These are phyloP conservation scores for Orthosia cruda DNA, from an alignment of 2,888 invertebrate genomes.

Conservation along the genomic window DNA sequence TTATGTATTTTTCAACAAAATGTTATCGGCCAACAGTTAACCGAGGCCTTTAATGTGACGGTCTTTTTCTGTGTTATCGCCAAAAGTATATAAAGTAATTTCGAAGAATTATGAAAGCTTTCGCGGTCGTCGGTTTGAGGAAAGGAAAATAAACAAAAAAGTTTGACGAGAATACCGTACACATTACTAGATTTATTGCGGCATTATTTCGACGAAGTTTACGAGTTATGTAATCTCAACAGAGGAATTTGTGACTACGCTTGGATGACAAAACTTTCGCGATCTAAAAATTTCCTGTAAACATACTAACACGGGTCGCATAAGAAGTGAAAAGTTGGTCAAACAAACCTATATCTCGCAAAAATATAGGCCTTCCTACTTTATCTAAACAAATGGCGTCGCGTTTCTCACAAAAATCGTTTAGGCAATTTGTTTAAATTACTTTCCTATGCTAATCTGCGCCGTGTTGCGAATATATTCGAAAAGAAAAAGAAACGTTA, in stretches of 20 bases:
- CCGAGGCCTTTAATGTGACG: conserved; percentile 79
- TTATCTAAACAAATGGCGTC: conserved; percentile 83
- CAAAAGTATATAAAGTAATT: conserved; percentile 83
- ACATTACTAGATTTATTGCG: conserved; percentile 78
- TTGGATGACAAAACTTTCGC: conserved; percentile 75
- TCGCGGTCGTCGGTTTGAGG: conserved; percentile 71
- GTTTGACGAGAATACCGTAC: conserved; percentile 77
- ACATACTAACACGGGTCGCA: conserved; percentile 65
- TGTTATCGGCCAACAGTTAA: conserved; percentile 84
- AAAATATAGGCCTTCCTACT: conserved; percentile 77
- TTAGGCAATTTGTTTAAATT: conserved; percentile 90
- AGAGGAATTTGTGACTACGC: conserved; percentile 73
- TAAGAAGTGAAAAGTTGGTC: conserved; percentile 71
- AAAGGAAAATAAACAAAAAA: conserved; percentile 80
- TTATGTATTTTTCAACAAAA: conserved; percentile 86
- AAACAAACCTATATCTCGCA: conserved; percentile 71
- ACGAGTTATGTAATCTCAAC: conserved; percentile 77
- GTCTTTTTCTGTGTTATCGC: conserved; percentile 80
- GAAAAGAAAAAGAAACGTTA: conserved; percentile 77
- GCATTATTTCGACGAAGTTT: conserved; percentile 78
- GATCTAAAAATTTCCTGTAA: conserved; percentile 71
- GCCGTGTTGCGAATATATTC: conserved; percentile 86
- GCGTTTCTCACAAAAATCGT: conserved; percentile 86
- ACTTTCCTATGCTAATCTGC: conserved; percentile 89
- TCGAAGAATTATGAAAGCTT: conserved; percentile 81